Conservation (phyloP, 2,888 invertebrate genomes). For the Actias luna region DNA sequence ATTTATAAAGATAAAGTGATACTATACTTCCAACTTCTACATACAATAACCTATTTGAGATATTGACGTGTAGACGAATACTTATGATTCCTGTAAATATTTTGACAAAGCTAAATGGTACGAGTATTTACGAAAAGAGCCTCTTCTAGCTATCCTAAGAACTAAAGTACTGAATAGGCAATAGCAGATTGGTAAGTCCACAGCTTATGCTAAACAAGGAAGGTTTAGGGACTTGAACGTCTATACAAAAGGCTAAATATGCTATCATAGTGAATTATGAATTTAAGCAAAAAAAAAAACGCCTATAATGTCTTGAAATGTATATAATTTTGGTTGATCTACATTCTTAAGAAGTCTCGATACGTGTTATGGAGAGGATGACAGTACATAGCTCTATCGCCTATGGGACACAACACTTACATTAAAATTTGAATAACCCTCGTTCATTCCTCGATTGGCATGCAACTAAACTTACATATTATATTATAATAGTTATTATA, state of each 20-base stretch:
- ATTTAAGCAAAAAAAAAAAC: too few relatives aligned
- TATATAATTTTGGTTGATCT: neutral
- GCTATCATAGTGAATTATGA: neutral
- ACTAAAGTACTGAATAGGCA: neutral
- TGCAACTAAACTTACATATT: slow-evolving; percentile 41
- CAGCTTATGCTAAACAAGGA: neutral
- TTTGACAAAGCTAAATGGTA: neutral
- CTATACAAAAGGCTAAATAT: neutral
- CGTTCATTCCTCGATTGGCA: slow-evolving; percentile 20
- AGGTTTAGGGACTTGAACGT: neutral
- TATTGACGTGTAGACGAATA: neutral
- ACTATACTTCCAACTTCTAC: neutral
- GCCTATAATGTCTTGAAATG: neutral
- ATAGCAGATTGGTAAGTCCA: neutral
- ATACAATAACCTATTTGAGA: neutral
- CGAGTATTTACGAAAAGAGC: neutral
- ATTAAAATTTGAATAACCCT: slow-evolving; percentile 2
- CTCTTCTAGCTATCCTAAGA: neutral
- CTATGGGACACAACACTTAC: slow-evolving; percentile 9
- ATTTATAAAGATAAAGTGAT: neutral
- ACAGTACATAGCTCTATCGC: neutral
- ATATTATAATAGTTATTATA: slow-evolving; percentile 41
- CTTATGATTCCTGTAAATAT: neutral
- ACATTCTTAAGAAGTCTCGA: neutral
- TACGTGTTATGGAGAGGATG: neutral